Conservation (phyloP, 1,140 invertebrate genomes). For the Schlechtendalia chinensis region DNA sequence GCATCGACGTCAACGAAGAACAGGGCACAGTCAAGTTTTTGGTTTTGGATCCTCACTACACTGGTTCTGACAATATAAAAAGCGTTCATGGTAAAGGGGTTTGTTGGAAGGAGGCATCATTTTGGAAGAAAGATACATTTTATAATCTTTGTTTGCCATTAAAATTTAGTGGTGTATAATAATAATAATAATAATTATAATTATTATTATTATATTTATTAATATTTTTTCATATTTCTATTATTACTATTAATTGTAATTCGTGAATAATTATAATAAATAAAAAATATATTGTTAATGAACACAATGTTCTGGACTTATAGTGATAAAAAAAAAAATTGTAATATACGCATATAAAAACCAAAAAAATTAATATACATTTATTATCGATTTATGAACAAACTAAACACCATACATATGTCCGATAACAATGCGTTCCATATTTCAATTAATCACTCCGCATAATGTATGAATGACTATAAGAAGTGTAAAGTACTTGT, state of each 20-base stretch:
- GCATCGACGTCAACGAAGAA: slow-evolving; percentile 80
- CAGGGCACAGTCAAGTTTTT: slow-evolving; percentile 81
- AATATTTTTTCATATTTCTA: background rate
- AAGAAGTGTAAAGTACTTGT: too few species aligned
- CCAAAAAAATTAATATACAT: too few species aligned
- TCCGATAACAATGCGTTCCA: too few species aligned
- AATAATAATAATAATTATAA: background rate
- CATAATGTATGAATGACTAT: too few species aligned
- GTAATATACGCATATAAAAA: too few species aligned
- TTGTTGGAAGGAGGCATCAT: slow-evolving; percentile 85
- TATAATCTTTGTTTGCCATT: slow-evolving; percentile 94
- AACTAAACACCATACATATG: too few species aligned
- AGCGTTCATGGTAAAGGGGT: slow-evolving; percentile 79
- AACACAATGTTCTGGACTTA: background rate
- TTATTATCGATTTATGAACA: too few species aligned
- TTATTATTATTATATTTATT: slow-evolving; percentile 5
- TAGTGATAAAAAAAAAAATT: background rate
- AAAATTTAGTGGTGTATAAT: slow-evolving; percentile 59
- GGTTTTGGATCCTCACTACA: slow-evolving; percentile 97
- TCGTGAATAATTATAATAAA: too few species aligned
- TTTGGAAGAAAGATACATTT: slow-evolving; percentile 89
- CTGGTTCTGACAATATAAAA: slow-evolving; percentile 73
- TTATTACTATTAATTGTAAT: too few species aligned
- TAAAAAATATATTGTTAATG: too few species aligned
- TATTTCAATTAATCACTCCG: too few species aligned